Evolutionary conservation across 2,113 vertebrate species (phyloP).

Genomic region (Malurus alboscapulatus): DNA sequence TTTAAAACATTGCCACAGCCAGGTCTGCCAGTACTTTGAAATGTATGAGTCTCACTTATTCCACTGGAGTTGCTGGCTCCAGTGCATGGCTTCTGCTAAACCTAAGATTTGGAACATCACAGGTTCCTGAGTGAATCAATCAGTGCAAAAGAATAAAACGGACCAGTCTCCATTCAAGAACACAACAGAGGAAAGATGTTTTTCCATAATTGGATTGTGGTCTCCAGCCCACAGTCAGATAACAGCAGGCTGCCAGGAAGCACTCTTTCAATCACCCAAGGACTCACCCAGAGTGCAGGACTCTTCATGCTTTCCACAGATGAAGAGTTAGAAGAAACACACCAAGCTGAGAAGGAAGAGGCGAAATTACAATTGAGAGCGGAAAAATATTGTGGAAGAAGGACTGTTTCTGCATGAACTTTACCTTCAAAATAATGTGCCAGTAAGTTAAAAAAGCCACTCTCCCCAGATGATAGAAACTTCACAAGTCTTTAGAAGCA

Average conservation of each 20-base stretch:
- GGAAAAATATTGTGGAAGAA: neutral
- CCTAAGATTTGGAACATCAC: neutral
- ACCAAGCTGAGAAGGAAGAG: neutral
- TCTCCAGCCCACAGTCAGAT: neutral
- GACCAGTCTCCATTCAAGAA: neutral
- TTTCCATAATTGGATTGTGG: neutral
- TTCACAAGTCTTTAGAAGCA: neutral
- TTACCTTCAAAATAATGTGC: neutral
- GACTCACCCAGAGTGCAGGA: neutral
- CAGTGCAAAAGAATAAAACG: neutral
- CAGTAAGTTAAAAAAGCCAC: neutral
- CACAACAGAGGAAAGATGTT: neutral
- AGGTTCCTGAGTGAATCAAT: neutral
- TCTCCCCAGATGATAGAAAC: neutral
- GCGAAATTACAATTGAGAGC: neutral
- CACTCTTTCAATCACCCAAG: neutral
- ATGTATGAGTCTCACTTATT: neutral
- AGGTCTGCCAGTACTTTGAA: neutral
- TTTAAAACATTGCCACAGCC: neutral
- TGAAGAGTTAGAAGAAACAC: neutral
- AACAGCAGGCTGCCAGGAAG: neutral
- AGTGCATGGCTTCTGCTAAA: neutral
- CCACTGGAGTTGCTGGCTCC: neutral
- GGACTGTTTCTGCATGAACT: accelerated
- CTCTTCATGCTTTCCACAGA: neutral